These are phyloP conservation scores for Habroteleia sp. DNA, from an alignment of 2,888 invertebrate genomes.

Conservation along the genomic window DNA sequence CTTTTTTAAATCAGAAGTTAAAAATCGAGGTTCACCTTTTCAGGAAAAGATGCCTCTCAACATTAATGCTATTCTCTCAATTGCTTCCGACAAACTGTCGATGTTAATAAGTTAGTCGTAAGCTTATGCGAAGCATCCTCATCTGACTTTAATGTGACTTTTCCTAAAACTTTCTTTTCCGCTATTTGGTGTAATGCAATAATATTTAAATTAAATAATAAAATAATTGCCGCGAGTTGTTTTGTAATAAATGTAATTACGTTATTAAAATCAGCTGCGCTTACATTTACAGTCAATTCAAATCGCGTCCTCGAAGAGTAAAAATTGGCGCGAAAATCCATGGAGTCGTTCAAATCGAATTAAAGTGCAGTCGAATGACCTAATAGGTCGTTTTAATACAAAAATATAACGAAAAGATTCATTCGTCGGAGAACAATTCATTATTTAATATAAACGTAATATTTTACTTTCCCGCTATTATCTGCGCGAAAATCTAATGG, in stretches of 20 bases:
- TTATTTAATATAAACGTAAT: constrained; percentile 55
- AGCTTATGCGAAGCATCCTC: constrained; percentile 56
- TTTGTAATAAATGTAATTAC: constrained; percentile 37
- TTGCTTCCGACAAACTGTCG: constrained; percentile 61
- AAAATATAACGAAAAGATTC: too few relatives aligned
- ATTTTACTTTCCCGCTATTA: constrained; percentile 51
- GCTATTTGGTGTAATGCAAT: constrained; percentile 30
- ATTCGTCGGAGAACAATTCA: constrained; percentile 15
- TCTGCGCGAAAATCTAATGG: constrained; percentile 48
- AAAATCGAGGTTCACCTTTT: constrained; percentile 45
- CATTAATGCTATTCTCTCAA: constrained; percentile 51
- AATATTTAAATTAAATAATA: constrained; percentile 54
- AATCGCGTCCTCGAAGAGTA: too few relatives aligned
- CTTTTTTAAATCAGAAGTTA: background rate
- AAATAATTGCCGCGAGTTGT: constrained; percentile 7
- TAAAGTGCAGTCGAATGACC: too few relatives aligned
- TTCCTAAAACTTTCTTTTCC: constrained; percentile 65
- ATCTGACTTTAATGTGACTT: constrained; percentile 56
- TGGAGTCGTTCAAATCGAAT: too few relatives aligned
- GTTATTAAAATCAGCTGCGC: constrained; percentile 10
- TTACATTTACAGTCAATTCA: too few relatives aligned
- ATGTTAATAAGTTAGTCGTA: constrained; percentile 54
- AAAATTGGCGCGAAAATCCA: too few relatives aligned
- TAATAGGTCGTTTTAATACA: too few relatives aligned
- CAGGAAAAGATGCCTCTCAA: constrained; percentile 44